phyloP scores from a whole-genome alignment of 2,797 vertebrate genomes.

The Mico argentatus region DNA sequence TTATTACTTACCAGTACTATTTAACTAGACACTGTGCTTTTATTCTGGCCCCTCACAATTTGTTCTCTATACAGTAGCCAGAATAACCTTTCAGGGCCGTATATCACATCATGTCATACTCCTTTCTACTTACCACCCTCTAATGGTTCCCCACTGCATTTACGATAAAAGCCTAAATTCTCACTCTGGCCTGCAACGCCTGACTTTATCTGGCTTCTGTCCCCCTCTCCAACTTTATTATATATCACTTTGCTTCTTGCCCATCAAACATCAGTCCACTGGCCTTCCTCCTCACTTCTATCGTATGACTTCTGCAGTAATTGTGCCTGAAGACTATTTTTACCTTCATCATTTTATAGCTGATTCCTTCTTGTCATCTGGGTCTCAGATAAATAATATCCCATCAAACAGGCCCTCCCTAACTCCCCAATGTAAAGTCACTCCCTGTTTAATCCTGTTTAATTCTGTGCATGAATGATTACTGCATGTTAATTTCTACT shows the following conservation, averaged over 20 bases:
- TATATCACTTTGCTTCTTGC: not conserved
- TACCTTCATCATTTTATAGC: not conserved
- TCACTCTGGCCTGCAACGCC: not conserved
- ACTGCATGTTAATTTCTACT: not conserved
- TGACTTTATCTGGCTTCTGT: not conserved
- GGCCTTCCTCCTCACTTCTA: not conserved
- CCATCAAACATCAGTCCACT: accelerated
- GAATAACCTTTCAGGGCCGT: not conserved
- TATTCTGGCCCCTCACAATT: not conserved
- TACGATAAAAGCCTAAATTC: not conserved
- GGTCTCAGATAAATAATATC: not conserved
- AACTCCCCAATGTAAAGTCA: not conserved
- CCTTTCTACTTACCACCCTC: not conserved
- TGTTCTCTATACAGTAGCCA: not conserved
- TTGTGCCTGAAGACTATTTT: not conserved
- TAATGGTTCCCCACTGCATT: not conserved
- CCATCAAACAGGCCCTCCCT: not conserved
- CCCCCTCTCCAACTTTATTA: not conserved
- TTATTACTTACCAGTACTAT: not conserved
- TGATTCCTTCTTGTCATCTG: not conserved
- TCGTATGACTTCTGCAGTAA: not conserved
- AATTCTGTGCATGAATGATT: not conserved
- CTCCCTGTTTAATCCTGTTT: not conserved
- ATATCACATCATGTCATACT: not conserved
- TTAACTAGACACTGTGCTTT: not conserved